phyloP scores from a whole-genome alignment of 2,113 vertebrate species.

The Lagopus leucura region DNA sequence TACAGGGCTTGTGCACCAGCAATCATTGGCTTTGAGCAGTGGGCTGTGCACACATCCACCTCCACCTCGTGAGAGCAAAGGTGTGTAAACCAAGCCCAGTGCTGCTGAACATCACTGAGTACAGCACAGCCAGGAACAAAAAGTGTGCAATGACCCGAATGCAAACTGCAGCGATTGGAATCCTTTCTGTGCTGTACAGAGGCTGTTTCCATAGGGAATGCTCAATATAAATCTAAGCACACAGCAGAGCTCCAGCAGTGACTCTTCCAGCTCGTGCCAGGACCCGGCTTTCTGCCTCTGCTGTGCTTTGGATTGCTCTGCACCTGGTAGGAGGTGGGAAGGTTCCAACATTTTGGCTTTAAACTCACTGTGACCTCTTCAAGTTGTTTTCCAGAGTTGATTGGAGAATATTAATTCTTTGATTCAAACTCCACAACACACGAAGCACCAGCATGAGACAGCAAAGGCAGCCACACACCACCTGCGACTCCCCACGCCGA shows the following conservation, averaged over 20 bases:
- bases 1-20: fast-evolving
- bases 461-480: not conserved
- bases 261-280: not conserved
- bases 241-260: not conserved
- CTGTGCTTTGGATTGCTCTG: not conserved
- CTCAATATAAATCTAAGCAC: not conserved
- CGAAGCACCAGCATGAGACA: not conserved
- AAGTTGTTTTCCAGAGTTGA: not conserved
- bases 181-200: fast-evolving
- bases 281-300: not conserved
- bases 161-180: not conserved
- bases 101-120: not conserved
- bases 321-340: not conserved
- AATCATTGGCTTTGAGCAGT: not conserved
- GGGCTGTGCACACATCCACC: fast-evolving
- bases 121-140: fast-evolving
- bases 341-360: not conserved
- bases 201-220: not conserved
- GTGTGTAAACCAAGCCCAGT: not conserved
- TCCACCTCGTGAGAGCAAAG: not conserved
- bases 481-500: not conserved
- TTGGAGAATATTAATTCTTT: not conserved
- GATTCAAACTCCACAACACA: not conserved
- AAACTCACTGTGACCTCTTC: not conserved
- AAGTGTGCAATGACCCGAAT: fast-evolving